Evolutionary conservation across 2,797 vertebrate genomes (phyloP).

Genomic region (Rhincodon typus): DNA sequence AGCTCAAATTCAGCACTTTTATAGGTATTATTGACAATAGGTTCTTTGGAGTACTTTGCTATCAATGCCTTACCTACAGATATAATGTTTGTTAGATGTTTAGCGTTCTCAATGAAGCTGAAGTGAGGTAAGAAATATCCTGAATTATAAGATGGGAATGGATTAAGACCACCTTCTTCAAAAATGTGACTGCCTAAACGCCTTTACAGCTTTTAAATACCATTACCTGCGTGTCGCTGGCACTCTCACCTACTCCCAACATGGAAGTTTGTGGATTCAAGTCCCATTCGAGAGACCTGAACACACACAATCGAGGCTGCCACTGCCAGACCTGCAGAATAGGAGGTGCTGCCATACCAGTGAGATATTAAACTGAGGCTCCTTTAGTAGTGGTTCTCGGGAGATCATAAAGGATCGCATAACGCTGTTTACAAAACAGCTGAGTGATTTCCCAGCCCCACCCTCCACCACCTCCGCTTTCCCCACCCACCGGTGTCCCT

Average conservation of each 20-base stretch:
- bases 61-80: background rate
- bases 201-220: background rate
- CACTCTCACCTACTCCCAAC: background rate
- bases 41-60: background rate
- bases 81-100: no score
- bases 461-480: no score
- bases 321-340: background rate
- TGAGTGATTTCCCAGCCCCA: no score
- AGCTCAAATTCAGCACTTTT: background rate
- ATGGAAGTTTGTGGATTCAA: background rate
- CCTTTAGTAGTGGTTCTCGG: background rate
- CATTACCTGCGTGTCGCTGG: background rate
- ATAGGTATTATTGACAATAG: background rate
- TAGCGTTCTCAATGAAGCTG: background rate
- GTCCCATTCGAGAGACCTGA: background rate
- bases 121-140: background rate
- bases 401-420: background rate
- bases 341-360: no score
- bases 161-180: background rate
- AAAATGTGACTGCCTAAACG: background rate
- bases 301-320: no score
- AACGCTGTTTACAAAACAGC: background rate
- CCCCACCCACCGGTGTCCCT: no score
- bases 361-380: background rate
- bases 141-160: background rate